These are phyloP conservation scores for Hofmannophila pseudospretella DNA, from an alignment of 2,888 invertebrate genomes.

Conservation along the genomic window DNA sequence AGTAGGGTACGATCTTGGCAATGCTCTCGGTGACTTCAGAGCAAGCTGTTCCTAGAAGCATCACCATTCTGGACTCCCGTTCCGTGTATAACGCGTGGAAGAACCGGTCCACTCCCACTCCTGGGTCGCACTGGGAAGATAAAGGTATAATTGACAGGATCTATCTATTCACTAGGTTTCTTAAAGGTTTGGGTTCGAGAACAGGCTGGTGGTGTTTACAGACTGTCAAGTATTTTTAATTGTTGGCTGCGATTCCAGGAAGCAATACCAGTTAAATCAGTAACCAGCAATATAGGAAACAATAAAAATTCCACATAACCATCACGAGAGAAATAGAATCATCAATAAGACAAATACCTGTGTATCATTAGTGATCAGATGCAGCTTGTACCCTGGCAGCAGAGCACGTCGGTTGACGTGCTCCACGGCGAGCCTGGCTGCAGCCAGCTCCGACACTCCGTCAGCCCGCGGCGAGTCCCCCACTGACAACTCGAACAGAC, in stretches of 20 bases:
- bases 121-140: slow-evolving; percentile 89
- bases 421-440: slow-evolving; percentile 87
- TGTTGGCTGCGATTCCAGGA: no score
- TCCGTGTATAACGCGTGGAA: slow-evolving; percentile 93
- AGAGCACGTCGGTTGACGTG: slow-evolving; percentile 85
- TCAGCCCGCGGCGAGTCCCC: slow-evolving; percentile 81
- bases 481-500: slow-evolving; percentile 87
- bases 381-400: slow-evolving; percentile 85
- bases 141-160: not conserved
- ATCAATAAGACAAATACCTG: no score
- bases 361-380: slow-evolving; percentile 90
- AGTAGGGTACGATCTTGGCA: slow-evolving; percentile 93
- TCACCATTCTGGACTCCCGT: slow-evolving; percentile 84
- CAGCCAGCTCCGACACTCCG: slow-evolving; percentile 85
- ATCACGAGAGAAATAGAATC: no score
- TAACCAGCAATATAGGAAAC: no score
- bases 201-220: no score
- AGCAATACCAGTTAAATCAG: no score
- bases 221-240: no score
- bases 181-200: no score
- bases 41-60: slow-evolving; percentile 92
- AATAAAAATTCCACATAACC: no score
- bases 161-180: no score
- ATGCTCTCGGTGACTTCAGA: slow-evolving; percentile 94
- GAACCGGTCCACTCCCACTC: slow-evolving; percentile 93